A percentile compares a stretch with the other conserved stretches of the same genome.
Evolutionary conservation across 2,113 vertebrate genomes (phyloP).

Genomic region (Sardina pilchardus): DNA sequence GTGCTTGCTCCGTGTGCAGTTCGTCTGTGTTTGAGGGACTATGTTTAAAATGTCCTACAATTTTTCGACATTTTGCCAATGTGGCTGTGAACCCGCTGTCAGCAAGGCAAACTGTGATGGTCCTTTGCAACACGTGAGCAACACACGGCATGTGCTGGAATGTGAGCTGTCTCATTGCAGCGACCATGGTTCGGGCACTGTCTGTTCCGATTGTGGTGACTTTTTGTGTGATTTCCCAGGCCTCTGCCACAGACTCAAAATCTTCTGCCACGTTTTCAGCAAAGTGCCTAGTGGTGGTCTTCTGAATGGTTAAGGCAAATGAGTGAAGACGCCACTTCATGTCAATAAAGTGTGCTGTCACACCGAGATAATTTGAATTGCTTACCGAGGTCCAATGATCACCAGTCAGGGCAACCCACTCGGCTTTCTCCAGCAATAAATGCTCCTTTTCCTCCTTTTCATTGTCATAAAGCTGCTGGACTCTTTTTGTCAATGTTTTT

Average conservation of each 20-base stretch:
- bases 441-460: not conserved
- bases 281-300: slow-evolving; percentile 15
- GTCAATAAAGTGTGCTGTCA: slow-evolving; percentile 4
- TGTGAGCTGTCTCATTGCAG: not conserved
- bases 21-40: slow-evolving; percentile 26
- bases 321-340: slow-evolving; percentile 11
- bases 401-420: not conserved
- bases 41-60: slow-evolving; percentile 24
- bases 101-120: slow-evolving; percentile 19
- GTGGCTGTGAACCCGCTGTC: not conserved
- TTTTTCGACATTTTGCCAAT: slow-evolving; percentile 23
- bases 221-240: not conserved
- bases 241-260: slow-evolving; percentile 6
- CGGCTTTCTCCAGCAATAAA: not conserved
- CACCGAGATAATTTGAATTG: slow-evolving; percentile 27
- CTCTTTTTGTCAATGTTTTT: not conserved
- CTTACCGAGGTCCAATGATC: slow-evolving; percentile 15
- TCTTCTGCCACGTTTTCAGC: not conserved
- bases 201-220: slow-evolving; percentile 20
- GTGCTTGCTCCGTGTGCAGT: slow-evolving; percentile 22
- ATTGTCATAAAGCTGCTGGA: slow-evolving; percentile 6
- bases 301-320: not conserved
- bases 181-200: slow-evolving; percentile 19
- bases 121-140: not conserved
- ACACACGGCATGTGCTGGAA: slow-evolving; percentile 27